A percentile compares a stretch with the other conserved stretches of the same genome.
Evolutionary conservation across 2,797 vertebrate species (phyloP).

Genomic region (Hypotaenidia philippensis): DNA sequence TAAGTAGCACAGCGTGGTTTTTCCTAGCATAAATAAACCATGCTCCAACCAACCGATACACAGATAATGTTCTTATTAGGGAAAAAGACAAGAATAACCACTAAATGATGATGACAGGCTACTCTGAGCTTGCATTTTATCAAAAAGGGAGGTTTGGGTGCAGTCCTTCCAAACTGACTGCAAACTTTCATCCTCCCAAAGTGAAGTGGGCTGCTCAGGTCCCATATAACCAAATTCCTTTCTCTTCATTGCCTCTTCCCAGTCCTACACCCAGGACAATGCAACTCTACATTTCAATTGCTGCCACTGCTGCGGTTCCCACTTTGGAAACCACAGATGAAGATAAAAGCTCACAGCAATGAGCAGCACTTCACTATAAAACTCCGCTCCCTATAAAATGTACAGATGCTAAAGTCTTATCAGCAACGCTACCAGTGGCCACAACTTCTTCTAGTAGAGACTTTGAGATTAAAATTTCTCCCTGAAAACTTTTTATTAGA

Average conservation of each 20-base stretch:
- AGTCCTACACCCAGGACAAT: not conserved
- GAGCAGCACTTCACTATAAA: not conserved
- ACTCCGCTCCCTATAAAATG: not conserved
- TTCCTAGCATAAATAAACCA: not conserved
- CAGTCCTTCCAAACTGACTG: not conserved
- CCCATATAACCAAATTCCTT: not conserved
- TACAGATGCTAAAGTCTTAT: not conserved
- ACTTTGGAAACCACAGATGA: not conserved
- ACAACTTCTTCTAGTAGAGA: not conserved
- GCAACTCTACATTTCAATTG: not conserved
- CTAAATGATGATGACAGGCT: not conserved
- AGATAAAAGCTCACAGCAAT: not conserved
- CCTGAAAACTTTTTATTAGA: not conserved
- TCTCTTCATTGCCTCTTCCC: not conserved
- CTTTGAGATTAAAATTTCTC: not conserved
- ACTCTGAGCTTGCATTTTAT: not conserved
- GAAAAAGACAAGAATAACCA: not conserved
- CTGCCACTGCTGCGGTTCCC: not conserved
- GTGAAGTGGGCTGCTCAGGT: not conserved
- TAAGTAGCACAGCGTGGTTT: not conserved
- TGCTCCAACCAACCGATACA: not conserved
- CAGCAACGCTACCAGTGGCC: not conserved
- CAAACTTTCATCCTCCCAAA: not conserved
- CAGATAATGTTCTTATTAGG: not conserved
- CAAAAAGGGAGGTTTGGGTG: not conserved